These are phyloP conservation scores for Polymixis flavicincta DNA, from an alignment of 2,888 invertebrate genomes.

Conservation along the genomic window DNA sequence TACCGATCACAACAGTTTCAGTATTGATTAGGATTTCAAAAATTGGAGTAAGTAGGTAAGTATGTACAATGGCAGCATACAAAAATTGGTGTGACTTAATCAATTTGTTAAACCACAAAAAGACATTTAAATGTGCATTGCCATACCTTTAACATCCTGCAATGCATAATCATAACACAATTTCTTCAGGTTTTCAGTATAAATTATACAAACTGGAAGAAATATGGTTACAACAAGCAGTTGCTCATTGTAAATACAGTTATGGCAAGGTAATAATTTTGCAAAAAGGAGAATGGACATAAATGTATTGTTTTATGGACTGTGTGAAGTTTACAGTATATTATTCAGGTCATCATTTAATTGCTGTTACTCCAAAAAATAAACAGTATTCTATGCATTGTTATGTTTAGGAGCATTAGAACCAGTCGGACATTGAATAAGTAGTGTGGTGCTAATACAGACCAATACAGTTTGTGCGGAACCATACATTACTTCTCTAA, in stretches of 20 bases:
- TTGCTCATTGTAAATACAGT: conserved; percentile 32
- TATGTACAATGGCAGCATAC: background rate
- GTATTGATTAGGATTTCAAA: background rate
- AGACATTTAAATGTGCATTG: background rate
- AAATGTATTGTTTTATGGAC: conserved; percentile 41
- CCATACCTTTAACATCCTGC: background rate
- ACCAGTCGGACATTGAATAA: background rate
- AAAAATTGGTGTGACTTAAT: background rate
- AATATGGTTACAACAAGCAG: background rate
- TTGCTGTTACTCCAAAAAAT: conserved; percentile 14
- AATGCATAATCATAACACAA: background rate
- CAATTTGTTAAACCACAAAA: background rate
- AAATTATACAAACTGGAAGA: background rate
- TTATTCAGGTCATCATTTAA: conserved; percentile 48
- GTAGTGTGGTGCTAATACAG: conserved; percentile 23
- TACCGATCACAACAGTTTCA: background rate
- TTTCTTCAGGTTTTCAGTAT: background rate
- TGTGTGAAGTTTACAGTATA: conserved; percentile 47
- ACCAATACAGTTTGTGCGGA: background rate
- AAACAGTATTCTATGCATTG: background rate
- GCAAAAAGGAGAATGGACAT: conserved; percentile 23
- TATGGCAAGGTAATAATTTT: conserved; percentile 39
- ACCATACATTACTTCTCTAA: no score
- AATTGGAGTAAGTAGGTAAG: background rate
- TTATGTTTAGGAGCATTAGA: conserved; percentile 1